Conservation (phyloP, 1,140 invertebrate species). For the Carposina sasakii region DNA sequence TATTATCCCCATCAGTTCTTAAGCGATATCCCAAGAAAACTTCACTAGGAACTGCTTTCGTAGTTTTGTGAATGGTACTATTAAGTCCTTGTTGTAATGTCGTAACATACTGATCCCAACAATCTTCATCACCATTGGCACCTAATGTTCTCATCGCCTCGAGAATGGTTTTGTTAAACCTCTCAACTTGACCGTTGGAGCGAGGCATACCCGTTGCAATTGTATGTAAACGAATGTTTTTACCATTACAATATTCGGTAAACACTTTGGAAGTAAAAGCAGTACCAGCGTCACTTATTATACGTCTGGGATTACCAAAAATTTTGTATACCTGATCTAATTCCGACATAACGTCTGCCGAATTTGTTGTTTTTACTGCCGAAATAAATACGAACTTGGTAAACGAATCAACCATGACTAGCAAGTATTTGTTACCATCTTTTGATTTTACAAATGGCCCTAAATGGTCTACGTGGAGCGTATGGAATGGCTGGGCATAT, state of each 20-base stretch:
- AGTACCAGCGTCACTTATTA: too few relatives aligned
- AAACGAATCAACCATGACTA: conserved; percentile 38
- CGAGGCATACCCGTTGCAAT: neutral
- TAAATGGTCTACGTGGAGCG: conserved; percentile 26
- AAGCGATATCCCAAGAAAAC: neutral
- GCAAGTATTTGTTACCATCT: conserved; percentile 32
- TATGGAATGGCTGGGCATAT: conserved; percentile 18
- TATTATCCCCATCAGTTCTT: neutral
- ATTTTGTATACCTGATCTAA: too few relatives aligned
- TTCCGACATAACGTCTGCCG: neutral
- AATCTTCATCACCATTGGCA: too few relatives aligned
- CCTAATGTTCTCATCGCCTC: neutral
- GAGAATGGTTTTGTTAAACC: neutral
- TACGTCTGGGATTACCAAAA: too few relatives aligned
- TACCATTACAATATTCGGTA: neutral
- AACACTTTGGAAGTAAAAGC: too few relatives aligned
- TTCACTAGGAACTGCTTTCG: neutral
- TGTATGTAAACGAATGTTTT: neutral
- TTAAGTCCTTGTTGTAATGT: neutral
- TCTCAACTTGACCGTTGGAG: neutral
- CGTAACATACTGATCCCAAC: too few relatives aligned
- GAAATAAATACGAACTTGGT: too few relatives aligned
- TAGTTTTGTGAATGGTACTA: neutral
- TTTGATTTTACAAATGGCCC: conserved; percentile 23
- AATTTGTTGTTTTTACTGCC: too few relatives aligned